phyloP scores from a whole-genome alignment of 2,113 vertebrate genomes.

The Catharus bicknelli region DNA sequence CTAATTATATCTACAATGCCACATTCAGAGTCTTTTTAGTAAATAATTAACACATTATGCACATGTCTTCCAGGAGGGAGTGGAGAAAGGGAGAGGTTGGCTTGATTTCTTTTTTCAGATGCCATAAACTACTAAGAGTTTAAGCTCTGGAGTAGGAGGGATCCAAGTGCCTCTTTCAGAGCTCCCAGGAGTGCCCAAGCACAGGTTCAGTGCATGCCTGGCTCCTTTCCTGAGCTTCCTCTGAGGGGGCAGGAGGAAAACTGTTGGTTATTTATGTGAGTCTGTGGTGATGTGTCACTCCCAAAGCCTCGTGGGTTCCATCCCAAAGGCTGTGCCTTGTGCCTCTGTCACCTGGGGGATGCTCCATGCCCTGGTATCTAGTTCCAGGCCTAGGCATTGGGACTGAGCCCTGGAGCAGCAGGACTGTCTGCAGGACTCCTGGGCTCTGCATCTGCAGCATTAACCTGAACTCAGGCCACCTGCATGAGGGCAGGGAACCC shows the following conservation, averaged over 20 bases:
- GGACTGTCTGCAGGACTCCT: background rate
- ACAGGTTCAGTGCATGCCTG: fast-evolving
- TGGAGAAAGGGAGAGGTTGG: background rate
- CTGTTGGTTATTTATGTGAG: background rate
- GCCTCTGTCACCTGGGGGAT: background rate
- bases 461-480: background rate
- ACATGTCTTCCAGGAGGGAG: background rate
- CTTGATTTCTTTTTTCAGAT: background rate
- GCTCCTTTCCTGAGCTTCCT: background rate
- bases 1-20: background rate
- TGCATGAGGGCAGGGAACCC: fast-evolving
- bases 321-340: background rate
- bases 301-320: background rate
- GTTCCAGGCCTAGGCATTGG: background rate
- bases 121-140: background rate
- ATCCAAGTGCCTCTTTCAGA: background rate
- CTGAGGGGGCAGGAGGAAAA: background rate
- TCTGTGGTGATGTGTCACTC: background rate
- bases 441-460: slow-evolving; percentile 31
- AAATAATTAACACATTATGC: background rate
- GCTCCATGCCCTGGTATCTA: background rate
- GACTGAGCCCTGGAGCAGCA: background rate
- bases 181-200: background rate
- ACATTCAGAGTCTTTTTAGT: background rate
- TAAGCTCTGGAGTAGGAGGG: background rate